Conservation (phyloP, 2,797 vertebrate genomes). For the Onychomys leucogaster region DNA sequence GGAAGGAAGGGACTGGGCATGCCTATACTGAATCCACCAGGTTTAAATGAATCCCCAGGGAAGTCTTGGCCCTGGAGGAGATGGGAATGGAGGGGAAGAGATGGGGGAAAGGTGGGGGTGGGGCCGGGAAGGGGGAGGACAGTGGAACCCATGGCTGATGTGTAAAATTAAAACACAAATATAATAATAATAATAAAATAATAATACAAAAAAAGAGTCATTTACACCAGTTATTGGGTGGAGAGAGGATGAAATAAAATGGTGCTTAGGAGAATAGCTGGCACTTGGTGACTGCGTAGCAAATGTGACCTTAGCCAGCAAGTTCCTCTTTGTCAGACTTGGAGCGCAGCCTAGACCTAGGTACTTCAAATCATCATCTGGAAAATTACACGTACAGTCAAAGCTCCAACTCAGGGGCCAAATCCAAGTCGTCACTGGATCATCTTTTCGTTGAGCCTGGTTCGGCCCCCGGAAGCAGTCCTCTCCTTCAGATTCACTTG, state of each 20-base stretch:
- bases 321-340: neutral
- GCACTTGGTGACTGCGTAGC: neutral
- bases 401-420: neutral
- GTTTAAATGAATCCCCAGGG: too few relatives aligned
- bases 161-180: too few relatives aligned
- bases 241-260: neutral
- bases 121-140: too few relatives aligned
- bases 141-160: too few relatives aligned
- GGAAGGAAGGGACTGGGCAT: too few relatives aligned
- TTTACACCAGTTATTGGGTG: neutral
- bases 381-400: neutral
- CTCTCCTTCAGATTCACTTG: neutral
- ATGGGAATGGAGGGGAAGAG: too few relatives aligned
- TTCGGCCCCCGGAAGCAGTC: neutral
- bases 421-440: neutral
- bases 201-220: too few relatives aligned
- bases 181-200: too few relatives aligned
- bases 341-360: neutral
- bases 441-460: neutral
- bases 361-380: neutral
- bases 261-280: neutral
- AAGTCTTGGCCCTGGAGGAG: too few relatives aligned
- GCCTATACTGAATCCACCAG: too few relatives aligned
- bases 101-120: too few relatives aligned
- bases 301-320: neutral